Conservation (phyloP, 2,797 vertebrate genomes). For the Notolabrus celidotus region DNA sequence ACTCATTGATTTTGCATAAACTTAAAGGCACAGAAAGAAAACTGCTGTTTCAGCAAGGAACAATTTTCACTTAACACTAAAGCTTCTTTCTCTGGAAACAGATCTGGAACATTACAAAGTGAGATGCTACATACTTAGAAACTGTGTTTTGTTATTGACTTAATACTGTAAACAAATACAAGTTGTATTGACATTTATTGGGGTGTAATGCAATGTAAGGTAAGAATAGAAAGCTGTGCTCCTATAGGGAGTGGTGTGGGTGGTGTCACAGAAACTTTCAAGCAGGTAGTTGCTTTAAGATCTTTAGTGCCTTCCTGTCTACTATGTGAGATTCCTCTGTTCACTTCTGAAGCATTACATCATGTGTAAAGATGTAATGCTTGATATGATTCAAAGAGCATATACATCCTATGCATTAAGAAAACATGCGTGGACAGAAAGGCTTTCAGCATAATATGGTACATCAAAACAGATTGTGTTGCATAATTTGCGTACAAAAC, state of each 20-base stretch:
- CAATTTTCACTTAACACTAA: background rate
- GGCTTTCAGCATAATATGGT: constrained; percentile 7
- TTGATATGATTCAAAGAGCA: constrained; percentile 22
- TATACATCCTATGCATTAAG: background rate
- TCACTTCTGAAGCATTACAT: background rate
- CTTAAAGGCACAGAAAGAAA: constrained; percentile 4
- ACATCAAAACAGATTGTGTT: constrained; percentile 49
- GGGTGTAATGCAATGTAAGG: background rate
- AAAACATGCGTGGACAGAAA: constrained; percentile 16
- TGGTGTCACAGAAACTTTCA: background rate
- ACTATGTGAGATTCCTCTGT: background rate
- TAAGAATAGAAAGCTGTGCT: background rate
- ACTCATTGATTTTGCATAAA: constrained; percentile 41
- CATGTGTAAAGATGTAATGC: background rate
- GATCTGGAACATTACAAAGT: constrained; percentile 2
- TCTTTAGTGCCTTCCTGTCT: background rate
- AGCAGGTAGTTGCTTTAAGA: constrained; percentile 1
- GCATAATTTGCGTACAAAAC: constrained; percentile 66
- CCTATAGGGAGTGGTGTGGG: background rate
- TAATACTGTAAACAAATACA: background rate
- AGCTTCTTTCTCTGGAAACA: background rate
- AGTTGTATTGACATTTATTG: background rate
- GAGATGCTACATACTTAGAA: background rate
- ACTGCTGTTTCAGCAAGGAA: background rate
- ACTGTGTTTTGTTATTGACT: background rate